Percentiles rank a stretch among this genome's conserved stretches.
These are phyloP conservation scores for Neodontobutis hainanensis DNA, from an alignment of 2,113 vertebrate genomes.

Conservation along the genomic window DNA sequence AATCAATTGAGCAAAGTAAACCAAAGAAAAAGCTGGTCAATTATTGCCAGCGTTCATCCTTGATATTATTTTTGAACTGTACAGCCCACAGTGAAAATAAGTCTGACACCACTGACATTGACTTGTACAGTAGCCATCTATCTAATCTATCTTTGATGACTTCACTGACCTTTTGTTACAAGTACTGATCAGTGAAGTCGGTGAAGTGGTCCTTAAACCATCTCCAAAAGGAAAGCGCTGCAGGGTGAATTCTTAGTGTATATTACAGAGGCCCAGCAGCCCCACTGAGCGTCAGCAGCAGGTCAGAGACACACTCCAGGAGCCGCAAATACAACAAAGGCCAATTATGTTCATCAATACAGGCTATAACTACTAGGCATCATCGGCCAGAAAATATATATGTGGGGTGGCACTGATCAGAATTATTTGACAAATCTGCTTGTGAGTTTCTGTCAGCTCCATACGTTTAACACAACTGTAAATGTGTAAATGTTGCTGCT, in stretches of 20 bases:
- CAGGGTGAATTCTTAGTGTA: neutral
- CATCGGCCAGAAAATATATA: no score
- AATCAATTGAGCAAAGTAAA: no score
- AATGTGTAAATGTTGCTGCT: no score
- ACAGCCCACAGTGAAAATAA: neutral
- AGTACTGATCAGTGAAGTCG: neutral
- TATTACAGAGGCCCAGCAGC: neutral
- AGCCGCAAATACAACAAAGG: no score
- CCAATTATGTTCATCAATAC: no score
- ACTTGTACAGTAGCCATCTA: neutral
- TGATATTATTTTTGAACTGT: neutral
- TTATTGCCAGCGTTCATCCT: neutral
- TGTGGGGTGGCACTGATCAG: no score
- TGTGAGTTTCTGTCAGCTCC: no score
- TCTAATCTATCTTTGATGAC: no score
- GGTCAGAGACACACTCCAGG: neutral
- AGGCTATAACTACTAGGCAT: no score
- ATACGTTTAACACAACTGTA: no score
- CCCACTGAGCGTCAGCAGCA: neutral
- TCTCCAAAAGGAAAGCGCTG: neutral
- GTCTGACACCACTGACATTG: slow-evolving; percentile 1
- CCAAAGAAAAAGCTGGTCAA: neutral
- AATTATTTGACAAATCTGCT: no score
- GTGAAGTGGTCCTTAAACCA: slow-evolving; percentile 6
- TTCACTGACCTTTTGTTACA: slow-evolving; percentile 1